These are phyloP conservation scores for Eubasilissa splendida DNA, from an alignment of 2,888 invertebrate genomes.

Conservation along the genomic window DNA sequence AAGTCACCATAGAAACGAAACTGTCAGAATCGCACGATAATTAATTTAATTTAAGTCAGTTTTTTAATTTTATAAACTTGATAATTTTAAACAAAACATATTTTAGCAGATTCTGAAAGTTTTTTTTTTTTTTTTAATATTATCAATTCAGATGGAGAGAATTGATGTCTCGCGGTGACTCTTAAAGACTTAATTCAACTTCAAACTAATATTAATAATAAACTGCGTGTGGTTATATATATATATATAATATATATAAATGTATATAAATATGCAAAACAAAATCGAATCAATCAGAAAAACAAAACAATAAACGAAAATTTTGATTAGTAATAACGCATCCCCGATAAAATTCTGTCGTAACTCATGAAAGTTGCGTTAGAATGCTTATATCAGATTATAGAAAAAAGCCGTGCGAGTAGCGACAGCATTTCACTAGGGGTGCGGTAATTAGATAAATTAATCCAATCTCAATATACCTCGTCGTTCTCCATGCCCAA, in stretches of 20 bases:
- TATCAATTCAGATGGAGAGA: neutral
- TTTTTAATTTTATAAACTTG: too few species aligned
- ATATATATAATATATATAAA: neutral
- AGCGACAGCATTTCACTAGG: constrained; percentile 36
- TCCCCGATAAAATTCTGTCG: constrained; percentile 3
- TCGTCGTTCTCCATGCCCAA: constrained; percentile 95
- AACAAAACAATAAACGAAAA: constrained; percentile 44
- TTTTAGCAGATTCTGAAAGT: neutral
- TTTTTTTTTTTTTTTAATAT: neutral
- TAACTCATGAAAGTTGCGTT: neutral
- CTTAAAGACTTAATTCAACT: neutral
- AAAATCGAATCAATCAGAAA: constrained; percentile 37
- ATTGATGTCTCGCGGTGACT: constrained; percentile 6
- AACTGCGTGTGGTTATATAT: constrained; percentile 33
- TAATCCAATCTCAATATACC: constrained; percentile 73
- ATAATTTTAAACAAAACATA: too few species aligned
- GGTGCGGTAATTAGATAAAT: constrained; percentile 38
- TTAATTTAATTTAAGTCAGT: neutral
- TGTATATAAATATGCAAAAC: constrained; percentile 18
- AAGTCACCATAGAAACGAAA: neutral
- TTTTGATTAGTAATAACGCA: constrained; percentile 47
- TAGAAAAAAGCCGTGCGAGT: neutral
- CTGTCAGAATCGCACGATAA: neutral
- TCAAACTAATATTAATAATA: constrained; percentile 26
- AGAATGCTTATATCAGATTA: neutral